Evolutionary conservation across 2,797 vertebrate genomes (phyloP), one percentile per base, ranked within the genome.

Genomic region (Alectoris magna): DNA sequence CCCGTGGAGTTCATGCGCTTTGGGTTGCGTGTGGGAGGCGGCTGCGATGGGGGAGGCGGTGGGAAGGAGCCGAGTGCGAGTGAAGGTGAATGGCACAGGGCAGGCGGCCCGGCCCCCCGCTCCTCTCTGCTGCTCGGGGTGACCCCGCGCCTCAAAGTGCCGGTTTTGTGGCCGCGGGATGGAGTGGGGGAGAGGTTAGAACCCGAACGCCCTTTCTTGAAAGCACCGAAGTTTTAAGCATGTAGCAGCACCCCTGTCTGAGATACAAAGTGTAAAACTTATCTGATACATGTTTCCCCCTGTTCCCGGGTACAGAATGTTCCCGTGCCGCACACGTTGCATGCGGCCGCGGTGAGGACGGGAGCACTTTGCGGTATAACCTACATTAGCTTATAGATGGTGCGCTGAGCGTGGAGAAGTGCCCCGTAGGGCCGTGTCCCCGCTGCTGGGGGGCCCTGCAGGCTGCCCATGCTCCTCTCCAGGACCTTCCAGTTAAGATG

Each of bases 341-440:
- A 36, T 77, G 56, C 39, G 10, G 1, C 81, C 31, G 4, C 87
- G 93, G 80, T 79, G 67, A 23, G 88, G 53, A 74, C 48, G 46
- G 70, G 72, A 75, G 27, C 88, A 84, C 83, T 80, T 95, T 86
- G 74, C 67, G 48, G 12, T 73, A n/a, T 75, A 96, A 96, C 87
- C 84, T 75, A 80, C 78, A 67, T 95, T 88, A 84, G 77, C 70
- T 93, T 93, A 84, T 64, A 79, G 60, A 0, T 23, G 19, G 63
- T 87, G 63, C 69, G 53, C 59, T 76, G 43, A 63, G 62, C 53
- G 77, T 77, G 91, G 80, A 2, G 4, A 90, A 87, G 53, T 2
- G 17, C 76, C 91, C 93, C 43, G 34, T 34, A 44, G 51, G 34
- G 51, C 67, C 63, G 41, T 60, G 69, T 66, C 93, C 64, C 84